Evolutionary conservation across 92 coral and sea anemone genomes (phyloP), one percentile per base, ranked within the genome.

Genomic region (Ricordea florida): DNA sequence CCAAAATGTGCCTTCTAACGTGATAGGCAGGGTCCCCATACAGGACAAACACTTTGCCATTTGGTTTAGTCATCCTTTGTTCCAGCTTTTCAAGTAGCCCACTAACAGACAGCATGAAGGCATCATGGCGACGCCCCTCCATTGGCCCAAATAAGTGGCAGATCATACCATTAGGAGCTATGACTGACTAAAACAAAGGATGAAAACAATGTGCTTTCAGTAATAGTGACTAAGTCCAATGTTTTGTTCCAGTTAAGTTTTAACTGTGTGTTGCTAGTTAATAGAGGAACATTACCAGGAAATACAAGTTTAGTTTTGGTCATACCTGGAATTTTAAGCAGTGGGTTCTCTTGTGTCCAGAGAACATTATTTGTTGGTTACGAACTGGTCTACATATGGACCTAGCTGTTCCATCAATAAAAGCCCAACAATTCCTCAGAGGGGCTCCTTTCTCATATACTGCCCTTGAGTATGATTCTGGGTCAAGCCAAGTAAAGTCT

Each of bases 61-160:
- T 42, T 15, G 65, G 34, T 16, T 57, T 22, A 57, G 21, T 57
- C 65, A 57, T 57, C 28, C n/a, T 57, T 42, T 24, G 63, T 29
- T 36, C 31, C 20, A 66, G 66, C 44, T 25, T 8, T 9, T 43
- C 31, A 27, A 66, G 74, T 6, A 25, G 38, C 21, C 49, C 49
- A 43, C 49, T 43, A 6, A 6, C 71, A 31, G 56, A 28, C 23
- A 84, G 76, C 79, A 84, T 84, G 47, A 76, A 84, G 20, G 89
- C 80, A 76, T 84, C 89, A 58, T 77, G 89, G 7, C 78, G 29
- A 4, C 87, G 61, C 7, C 87, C 18, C 18, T 43, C 49, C 2
- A 43, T 14, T 43, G 49, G 49, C 49, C 49, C 49, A 43, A 43
- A 43, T 22, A 43, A 43, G 49, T 43, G 49, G 18, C 49, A 43